Evolutionary conservation across 2,888 invertebrate genomes (phyloP), one percentile per base, ranked within the genome.

Genomic region (Aporophyla nigra): DNA sequence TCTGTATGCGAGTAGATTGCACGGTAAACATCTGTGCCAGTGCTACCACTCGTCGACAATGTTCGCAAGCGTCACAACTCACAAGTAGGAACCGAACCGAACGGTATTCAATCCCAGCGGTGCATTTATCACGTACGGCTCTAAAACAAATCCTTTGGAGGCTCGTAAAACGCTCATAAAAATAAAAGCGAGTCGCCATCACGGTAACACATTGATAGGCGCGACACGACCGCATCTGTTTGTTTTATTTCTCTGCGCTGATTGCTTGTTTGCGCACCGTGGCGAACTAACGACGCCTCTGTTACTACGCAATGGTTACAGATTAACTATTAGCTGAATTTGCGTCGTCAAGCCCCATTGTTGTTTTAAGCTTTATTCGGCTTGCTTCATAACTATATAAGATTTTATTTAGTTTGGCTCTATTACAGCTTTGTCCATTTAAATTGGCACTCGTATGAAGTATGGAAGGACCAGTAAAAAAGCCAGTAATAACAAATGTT

Each of bases 251-350:
- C 86, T 87, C 71, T 74, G 74, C 81, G 80, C 74, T 88, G 88
- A 88, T 88, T 88, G 87, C 87, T 87, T 87, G 88, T 88, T 88
- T 87, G 88, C 83, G 72, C 84, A 76, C 80, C 79, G 74, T 40
- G 74, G 80, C 71, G 43, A 70, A 68, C 84, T 87, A 80, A 87
- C 88, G 88, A 86, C 78, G 74, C 78, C 81, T 71, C 66, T 86
- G 80, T 82, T 75, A 80, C 84, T 79, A 82, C 81, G 86, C 88
- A 84, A 87, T 87, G 84, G 81, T 80, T 76, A 70, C 80, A 75
- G 79, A 86, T 85, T 82, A 83, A 78, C 76, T 80, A 75, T 85
- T 80, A 73, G 54, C 74, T 62, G 62, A 77, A 78, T 71, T 65
- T 78, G 54, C 24, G 62, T 80, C 75, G 80, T 79, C 78, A 71